Conservation (phyloP, 2,888 invertebrate genomes). For the Bellardia pandia region DNA sequence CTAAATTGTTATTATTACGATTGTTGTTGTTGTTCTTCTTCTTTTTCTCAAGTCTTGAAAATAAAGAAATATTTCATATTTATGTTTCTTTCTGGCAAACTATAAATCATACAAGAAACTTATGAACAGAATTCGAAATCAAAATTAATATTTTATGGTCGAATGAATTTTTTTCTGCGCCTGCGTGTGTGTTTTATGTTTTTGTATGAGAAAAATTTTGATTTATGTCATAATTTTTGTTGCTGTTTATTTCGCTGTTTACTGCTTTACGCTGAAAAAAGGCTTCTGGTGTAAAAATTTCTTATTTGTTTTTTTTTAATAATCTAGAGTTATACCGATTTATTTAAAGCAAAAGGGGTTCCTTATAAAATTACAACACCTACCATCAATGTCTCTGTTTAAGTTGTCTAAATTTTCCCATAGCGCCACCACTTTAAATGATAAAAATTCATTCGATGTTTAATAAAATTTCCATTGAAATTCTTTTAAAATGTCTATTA, state of each 20-base stretch:
- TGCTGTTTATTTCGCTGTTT: constrained; percentile 2
- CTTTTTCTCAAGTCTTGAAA: background rate
- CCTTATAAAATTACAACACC: too few relatives aligned
- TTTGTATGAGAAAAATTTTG: constrained; percentile 54
- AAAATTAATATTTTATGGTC: constrained; percentile 74
- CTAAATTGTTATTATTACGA: constrained; percentile 17
- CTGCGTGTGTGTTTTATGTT: constrained; percentile 42
- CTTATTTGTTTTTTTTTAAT: too few relatives aligned
- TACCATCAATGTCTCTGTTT: too few relatives aligned
- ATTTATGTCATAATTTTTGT: constrained; percentile 65
- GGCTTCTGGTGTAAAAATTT: constrained; percentile 51
- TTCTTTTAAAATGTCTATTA: too few relatives aligned
- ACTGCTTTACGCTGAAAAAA: constrained; percentile 27
- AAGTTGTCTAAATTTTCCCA: too few relatives aligned
- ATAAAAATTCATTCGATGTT: too few relatives aligned
- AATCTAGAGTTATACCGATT: too few relatives aligned
- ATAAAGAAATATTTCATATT: constrained; percentile 64
- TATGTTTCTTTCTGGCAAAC: constrained; percentile 47
- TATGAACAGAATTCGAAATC: constrained; percentile 66
- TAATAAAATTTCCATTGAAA: too few relatives aligned
- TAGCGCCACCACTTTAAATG: too few relatives aligned
- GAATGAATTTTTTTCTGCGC: constrained; percentile 51
- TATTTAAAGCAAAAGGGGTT: background rate
- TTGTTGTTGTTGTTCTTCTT: constrained; percentile 26
- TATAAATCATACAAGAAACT: constrained; percentile 70